Conservation (phyloP, 2,888 invertebrate genomes). For the Brachylomia viminalis region DNA sequence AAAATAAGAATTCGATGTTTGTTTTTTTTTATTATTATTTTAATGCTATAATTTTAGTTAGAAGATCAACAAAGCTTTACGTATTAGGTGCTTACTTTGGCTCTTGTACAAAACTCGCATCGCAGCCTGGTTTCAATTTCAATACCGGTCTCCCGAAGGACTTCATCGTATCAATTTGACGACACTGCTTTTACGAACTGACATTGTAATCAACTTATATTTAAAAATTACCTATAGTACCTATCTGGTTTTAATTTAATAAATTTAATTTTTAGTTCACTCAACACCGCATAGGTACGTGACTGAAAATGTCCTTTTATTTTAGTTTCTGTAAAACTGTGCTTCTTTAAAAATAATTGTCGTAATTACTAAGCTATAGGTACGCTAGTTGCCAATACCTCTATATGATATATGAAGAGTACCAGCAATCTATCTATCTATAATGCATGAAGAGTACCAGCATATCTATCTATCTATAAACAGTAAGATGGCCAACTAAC, state of each 20-base stretch:
- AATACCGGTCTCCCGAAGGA: constrained; percentile 36
- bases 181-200: constrained; percentile 14
- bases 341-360: not conserved
- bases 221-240: not conserved
- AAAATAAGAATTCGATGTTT: too few species aligned
- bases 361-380: not conserved
- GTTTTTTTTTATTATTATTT: too few species aligned
- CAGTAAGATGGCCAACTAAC: too few species aligned
- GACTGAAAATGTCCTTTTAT: not conserved
- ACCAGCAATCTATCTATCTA: not conserved
- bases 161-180: constrained; percentile 3
- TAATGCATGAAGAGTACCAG: not conserved
- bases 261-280: not conserved
- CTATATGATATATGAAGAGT: too few species aligned
- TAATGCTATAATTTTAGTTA: not conserved
- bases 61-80: not conserved
- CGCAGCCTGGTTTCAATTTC: constrained; percentile 20
- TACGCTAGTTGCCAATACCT: not conserved
- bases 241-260: constrained; percentile 6
- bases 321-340: not conserved
- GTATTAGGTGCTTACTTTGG: not conserved
- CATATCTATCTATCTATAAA: not conserved
- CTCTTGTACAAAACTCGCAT: not conserved
- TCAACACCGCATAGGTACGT: not conserved
- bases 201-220: constrained; percentile 24